Base-by-base conservation (phyloP, 2,888 invertebrate species). In the Suillia variegata region DNA sequence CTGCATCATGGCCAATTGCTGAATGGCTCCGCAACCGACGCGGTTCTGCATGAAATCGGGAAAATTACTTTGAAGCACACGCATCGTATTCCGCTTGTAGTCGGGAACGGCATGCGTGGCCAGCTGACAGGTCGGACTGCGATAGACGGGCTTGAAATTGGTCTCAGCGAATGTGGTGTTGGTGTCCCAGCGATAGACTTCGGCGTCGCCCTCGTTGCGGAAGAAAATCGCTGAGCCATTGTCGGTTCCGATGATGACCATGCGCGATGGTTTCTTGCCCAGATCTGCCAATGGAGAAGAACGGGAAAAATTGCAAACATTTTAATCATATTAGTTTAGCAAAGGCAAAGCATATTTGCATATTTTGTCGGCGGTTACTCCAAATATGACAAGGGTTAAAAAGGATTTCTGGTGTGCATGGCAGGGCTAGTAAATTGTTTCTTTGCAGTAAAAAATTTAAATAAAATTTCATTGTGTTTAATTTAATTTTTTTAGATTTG, bases 241-340 rank as follows among this genome's bases (percentile, higher is more conserved):
- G 75, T 88, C 88, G 1, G 87, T 87, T 33, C 88, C 88, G 42
- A 89, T 82, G 17, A 88, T 76, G 1, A 88, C 84, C 68, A 87
- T 80, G 64, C 84, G 85, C n/a, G 79, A 80, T 1, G 85, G 84
- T 67, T 88, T 88, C 2, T 76, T 72, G 6, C 88, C 89, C 26
- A 86, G 77, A 70, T 87, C 87, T 71, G 57, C 20, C n/a, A n/a
- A n/a, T n/a, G 59, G 4, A 53, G 24, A 58, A 52, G 34, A 18
- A 48, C 47, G 55, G 22, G 38, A 42, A 48, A 8, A 51, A 10
- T n/a, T n/a, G n/a, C n/a, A n/a, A n/a, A n/a, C n/a, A n/a, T n/a
- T n/a, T 10, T 10, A 31, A 51, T 38, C 10, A 22, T n/a, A n/a
- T n/a, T n/a, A n/a, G n/a, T n/a, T n/a, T n/a, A 13, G 38, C 6